A percentile compares a stretch with the other conserved stretches of the same genome.
Conservation (phyloP, 30 jellyfish, hydroid and myxozoan species). For the Pseudorhiza aurosa region DNA sequence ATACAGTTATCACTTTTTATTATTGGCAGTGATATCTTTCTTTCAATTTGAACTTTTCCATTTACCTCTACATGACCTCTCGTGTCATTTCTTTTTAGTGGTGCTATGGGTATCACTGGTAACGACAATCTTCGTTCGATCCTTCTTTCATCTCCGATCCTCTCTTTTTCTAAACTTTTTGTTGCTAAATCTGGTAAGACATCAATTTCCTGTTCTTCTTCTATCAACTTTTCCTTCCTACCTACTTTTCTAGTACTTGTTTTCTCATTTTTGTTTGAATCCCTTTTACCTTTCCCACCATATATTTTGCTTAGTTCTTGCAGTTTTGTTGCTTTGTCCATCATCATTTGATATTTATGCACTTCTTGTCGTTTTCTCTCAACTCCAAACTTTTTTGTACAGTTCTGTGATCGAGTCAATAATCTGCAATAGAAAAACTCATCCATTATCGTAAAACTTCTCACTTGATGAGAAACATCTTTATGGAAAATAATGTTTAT, state of each 20-base stretch:
- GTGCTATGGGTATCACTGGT: conserved; percentile 2
- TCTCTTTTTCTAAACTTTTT: neutral
- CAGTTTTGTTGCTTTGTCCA: neutral
- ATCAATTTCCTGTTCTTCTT: neutral
- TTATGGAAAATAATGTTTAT: too few species aligned
- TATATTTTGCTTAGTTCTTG: neutral
- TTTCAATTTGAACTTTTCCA: neutral
- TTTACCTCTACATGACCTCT: neutral
- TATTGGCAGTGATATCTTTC: conserved; percentile 24
- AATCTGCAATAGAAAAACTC: too few species aligned
- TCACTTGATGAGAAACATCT: too few species aligned
- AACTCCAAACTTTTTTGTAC: too few species aligned
- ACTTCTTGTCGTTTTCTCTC: too few species aligned
- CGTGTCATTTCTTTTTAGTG: neutral
- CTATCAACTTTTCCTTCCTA: neutral
- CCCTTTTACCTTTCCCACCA: neutral
- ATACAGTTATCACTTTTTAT: neutral
- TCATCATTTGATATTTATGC: too few species aligned
- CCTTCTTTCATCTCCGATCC: neutral
- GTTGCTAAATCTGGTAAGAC: neutral
- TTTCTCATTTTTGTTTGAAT: neutral
- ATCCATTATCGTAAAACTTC: too few species aligned
- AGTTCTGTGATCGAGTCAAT: too few species aligned
- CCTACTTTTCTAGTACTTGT: neutral
- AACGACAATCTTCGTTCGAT: conserved; percentile 1